Conservation (phyloP, 2,888 invertebrate species). For the Didymodactylos carnosus region DNA sequence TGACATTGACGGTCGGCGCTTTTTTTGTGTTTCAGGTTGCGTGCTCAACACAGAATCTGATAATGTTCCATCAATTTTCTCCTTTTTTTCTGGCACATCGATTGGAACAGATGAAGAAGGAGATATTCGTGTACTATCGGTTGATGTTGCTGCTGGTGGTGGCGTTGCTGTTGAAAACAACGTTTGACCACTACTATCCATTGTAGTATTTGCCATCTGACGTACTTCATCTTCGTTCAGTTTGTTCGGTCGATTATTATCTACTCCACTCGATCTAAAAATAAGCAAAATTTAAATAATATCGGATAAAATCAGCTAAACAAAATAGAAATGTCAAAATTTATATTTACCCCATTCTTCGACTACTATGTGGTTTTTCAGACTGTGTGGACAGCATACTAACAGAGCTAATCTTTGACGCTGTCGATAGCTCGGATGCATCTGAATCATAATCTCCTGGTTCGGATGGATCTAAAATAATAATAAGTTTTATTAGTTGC, state of each 20-base stretch:
- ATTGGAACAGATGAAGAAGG: not conserved
- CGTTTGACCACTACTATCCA: not conserved
- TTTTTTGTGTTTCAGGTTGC: not conserved
- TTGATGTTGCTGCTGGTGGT: not conserved
- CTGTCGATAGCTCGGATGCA: not conserved
- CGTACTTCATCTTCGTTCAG: not conserved
- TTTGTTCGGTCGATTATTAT: too few species aligned
- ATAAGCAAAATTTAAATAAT: not conserved
- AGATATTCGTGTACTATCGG: not conserved
- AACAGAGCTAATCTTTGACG: not conserved
- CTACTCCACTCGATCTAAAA: too few species aligned
- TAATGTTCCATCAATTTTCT: constrained; percentile 10
- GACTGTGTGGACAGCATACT: not conserved
- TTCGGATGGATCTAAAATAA: not conserved
- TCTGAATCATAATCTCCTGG: not conserved
- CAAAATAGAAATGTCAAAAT: too few species aligned
- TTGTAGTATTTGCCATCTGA: not conserved
- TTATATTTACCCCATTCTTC: not conserved
- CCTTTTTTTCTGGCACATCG: too few species aligned
- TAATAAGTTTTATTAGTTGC: too few species aligned
- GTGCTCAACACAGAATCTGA: constrained; percentile 5
- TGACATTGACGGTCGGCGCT: constrained; percentile 8
- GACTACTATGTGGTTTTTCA: not conserved
- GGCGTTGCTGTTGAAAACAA: not conserved
- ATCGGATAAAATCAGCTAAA: not conserved